Conservation (phyloP, 1,140 invertebrate genomes). For the Euglossa dilemma region DNA sequence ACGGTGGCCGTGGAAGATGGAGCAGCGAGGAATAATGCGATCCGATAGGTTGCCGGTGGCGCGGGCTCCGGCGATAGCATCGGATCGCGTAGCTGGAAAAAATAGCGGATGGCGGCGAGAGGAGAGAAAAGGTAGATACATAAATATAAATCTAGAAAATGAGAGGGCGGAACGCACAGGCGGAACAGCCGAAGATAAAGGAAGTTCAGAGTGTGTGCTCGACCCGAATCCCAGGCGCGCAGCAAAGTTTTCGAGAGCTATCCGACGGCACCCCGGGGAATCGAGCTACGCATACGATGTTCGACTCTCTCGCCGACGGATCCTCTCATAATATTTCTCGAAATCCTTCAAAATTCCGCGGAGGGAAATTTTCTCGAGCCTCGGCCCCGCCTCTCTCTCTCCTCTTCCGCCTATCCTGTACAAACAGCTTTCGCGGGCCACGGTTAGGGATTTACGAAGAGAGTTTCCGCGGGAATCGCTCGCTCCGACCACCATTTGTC, state of each 20-base stretch:
- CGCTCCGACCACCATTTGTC: slow-evolving; percentile 28
- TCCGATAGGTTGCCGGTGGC: slow-evolving; percentile 37
- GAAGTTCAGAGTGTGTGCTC: slow-evolving; percentile 38
- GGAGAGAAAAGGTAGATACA: slow-evolving; percentile 16
- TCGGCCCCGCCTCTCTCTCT: neutral
- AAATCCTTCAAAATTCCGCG: slow-evolving; percentile 58
- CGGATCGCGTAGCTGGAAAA: slow-evolving; percentile 27
- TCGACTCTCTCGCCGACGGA: slow-evolving; percentile 17
- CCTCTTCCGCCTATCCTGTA: neutral
- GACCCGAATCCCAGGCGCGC: slow-evolving; percentile 34
- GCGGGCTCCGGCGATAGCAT: slow-evolving; percentile 13
- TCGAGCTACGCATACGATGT: slow-evolving; percentile 46
- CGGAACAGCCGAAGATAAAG: slow-evolving; percentile 32
- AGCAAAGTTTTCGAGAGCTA: slow-evolving; percentile 61
- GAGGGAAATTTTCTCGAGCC: slow-evolving; percentile 30
- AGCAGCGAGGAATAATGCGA: slow-evolving; percentile 59
- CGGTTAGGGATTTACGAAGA: slow-evolving; percentile 28
- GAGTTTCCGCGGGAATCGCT: slow-evolving; percentile 32
- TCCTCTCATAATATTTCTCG: slow-evolving; percentile 63
- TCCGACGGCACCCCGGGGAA: slow-evolving; percentile 59
- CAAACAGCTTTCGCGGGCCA: neutral
- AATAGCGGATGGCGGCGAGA: neutral
- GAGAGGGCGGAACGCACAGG: neutral
- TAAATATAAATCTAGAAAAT: slow-evolving; percentile 58
- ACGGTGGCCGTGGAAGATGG: slow-evolving; percentile 31